Conservation (phyloP, 2,888 invertebrate genomes). For the Panorpa germanica region DNA sequence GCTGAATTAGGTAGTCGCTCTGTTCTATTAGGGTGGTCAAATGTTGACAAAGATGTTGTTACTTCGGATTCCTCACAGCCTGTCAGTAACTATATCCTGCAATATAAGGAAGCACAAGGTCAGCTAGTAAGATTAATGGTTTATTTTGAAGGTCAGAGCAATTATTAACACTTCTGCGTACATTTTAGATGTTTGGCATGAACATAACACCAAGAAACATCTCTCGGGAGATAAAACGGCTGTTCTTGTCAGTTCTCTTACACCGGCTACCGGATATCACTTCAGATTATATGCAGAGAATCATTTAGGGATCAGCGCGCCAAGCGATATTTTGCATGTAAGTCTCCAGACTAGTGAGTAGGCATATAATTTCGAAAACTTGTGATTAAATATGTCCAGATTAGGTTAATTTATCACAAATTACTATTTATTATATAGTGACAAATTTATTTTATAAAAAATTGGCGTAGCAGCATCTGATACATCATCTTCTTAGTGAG, state of each 20-base stretch:
- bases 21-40: slow-evolving; percentile 34
- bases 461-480: too few species aligned
- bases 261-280: slow-evolving; percentile 37
- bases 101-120: slow-evolving; percentile 37
- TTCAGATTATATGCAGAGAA: slow-evolving; percentile 40
- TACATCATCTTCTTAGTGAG: background rate
- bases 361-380: too few species aligned
- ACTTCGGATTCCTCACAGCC: slow-evolving; percentile 29
- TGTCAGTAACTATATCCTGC: slow-evolving; percentile 34
- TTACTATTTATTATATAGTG: slow-evolving; percentile 4
- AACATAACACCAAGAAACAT: slow-evolving; percentile 32
- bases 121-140: slow-evolving; percentile 12
- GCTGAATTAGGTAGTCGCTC: slow-evolving; percentile 33
- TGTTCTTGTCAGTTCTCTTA: slow-evolving; percentile 30
- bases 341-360: too few species aligned
- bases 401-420: too few species aligned
- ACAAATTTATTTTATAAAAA: too few species aligned
- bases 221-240: slow-evolving; percentile 31
- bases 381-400: background rate
- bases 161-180: slow-evolving; percentile 6
- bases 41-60: slow-evolving; percentile 24
- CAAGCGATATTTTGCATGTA: slow-evolving; percentile 33
- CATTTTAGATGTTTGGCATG: slow-evolving; percentile 32
- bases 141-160: too few species aligned
- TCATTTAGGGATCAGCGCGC: slow-evolving; percentile 36